phyloP scores from a whole-genome alignment of 2,888 invertebrate species.

The Lycaena phlaeas region DNA sequence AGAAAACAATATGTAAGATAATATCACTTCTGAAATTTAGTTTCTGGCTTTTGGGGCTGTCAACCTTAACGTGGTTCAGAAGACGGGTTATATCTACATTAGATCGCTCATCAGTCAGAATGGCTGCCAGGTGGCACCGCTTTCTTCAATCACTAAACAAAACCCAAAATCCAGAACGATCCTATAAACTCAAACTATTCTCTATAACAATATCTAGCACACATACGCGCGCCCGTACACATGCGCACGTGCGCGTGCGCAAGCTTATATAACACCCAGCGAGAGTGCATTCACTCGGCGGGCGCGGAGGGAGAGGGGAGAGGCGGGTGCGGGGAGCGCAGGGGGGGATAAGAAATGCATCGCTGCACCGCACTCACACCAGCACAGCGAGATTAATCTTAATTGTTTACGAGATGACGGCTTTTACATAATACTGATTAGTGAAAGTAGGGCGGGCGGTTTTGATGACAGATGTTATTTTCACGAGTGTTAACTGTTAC shows the following conservation, averaged over 20 bases:
- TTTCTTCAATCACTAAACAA: too few relatives aligned
- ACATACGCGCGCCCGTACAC: conserved; percentile 23
- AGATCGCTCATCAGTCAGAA: too few relatives aligned
- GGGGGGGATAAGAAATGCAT: conserved; percentile 28
- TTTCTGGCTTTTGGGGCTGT: too few relatives aligned
- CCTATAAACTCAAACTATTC: conserved; percentile 5
- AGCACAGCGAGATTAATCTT: conserved; percentile 17
- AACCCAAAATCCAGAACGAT: background rate
- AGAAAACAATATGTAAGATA: too few relatives aligned
- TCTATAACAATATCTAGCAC: conserved; percentile 9
- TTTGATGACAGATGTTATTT: background rate
- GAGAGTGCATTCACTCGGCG: conserved; percentile 64
- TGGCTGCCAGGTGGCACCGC: too few relatives aligned
- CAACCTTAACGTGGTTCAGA: too few relatives aligned
- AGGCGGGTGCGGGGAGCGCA: conserved; percentile 9
- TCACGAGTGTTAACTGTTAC: too few relatives aligned
- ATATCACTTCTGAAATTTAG: too few relatives aligned
- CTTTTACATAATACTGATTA: conserved; percentile 8
- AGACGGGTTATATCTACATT: too few relatives aligned
- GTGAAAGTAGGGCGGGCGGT: conserved; percentile 9
- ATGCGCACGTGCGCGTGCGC: conserved; percentile 29
- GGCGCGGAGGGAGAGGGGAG: conserved; percentile 20
- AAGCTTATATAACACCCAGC: conserved; percentile 52
- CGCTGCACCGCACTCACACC: conserved; percentile 35
- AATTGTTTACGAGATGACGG: conserved; percentile 16